Conservation (phyloP, 1,140 invertebrate species). For the Neocloeon triangulifer region DNA sequence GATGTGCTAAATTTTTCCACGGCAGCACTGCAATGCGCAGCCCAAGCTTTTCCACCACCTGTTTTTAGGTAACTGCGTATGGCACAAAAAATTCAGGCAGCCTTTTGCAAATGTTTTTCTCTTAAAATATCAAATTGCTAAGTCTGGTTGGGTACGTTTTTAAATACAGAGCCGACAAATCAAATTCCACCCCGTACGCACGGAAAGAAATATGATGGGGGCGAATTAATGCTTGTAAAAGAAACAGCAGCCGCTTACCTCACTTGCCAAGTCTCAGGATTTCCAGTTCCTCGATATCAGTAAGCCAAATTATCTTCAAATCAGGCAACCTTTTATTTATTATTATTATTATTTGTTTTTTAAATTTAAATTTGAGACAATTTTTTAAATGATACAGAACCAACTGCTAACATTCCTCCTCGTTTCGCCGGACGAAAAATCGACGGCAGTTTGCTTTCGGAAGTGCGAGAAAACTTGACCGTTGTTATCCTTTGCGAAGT, state of each 20-base stretch:
- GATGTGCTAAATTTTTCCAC: background rate
- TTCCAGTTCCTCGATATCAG: constrained; percentile 6
- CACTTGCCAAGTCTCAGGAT: constrained; percentile 5
- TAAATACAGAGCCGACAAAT: constrained; percentile 8
- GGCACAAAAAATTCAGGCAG: constrained; percentile 10
- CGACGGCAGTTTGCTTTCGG: constrained; percentile 12
- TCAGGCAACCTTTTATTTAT: too few species aligned
- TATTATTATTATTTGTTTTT: too few species aligned
- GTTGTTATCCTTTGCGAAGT: constrained; percentile 13
- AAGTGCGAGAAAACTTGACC: constrained; percentile 4
- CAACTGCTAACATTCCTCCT: constrained; percentile 25
- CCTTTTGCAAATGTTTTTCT: too few species aligned
- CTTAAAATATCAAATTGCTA: constrained; percentile 1
- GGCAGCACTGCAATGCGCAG: constrained; percentile 24
- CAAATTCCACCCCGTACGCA: constrained; percentile 7
- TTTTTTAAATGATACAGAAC: constrained; percentile 18
- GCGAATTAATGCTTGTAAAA: constrained; percentile 3
- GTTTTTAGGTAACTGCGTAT: constrained; percentile 10
- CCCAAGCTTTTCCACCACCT: constrained; percentile 31
- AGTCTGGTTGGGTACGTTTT: too few species aligned
- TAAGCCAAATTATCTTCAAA: too few species aligned
- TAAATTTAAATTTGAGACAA: too few species aligned
- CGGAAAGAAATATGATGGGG: constrained; percentile 7
- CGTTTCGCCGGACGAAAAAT: constrained; percentile 19
- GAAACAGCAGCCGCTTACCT: background rate